A percentile compares a stretch with the other conserved stretches of the same genome.
Conservation (phyloP, 53 echinoderm and acorn worm species). For the Echinarachnius parma region DNA sequence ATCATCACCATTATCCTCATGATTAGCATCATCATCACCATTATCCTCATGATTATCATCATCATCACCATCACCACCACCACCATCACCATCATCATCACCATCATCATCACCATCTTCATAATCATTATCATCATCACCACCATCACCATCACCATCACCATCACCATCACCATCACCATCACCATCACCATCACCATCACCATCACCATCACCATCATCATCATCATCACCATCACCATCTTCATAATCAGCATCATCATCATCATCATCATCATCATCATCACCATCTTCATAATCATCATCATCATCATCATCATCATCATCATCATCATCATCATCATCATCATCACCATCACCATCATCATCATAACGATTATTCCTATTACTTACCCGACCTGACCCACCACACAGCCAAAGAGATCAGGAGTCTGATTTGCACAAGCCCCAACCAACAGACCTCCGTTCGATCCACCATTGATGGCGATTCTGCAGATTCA, state of each 20-base stretch:
- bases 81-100: conserved; percentile 1
- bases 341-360: background rate
- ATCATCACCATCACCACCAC: background rate
- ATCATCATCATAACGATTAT: too few relatives aligned
- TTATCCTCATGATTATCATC: background rate
- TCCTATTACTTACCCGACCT: too few relatives aligned
- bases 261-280: conserved; percentile 8
- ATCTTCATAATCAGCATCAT: too few relatives aligned
- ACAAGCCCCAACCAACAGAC: too few relatives aligned
- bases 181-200: background rate
- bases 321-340: background rate
- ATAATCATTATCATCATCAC: background rate
- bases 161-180: background rate
- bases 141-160: background rate
- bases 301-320: too few relatives aligned
- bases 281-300: background rate
- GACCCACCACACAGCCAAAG: too few relatives aligned
- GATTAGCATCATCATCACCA: background rate
- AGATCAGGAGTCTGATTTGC: too few relatives aligned
- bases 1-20: background rate
- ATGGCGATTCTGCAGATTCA: too few relatives aligned
- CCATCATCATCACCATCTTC: background rate
- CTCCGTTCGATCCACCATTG: too few relatives aligned
- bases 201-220: conserved; percentile 6
- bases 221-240: conserved; percentile 17